Evolutionary conservation across 2,113 vertebrate species (phyloP), one percentile per base, ranked within the genome.

Genomic region (Brachionichthys hirsutus): DNA sequence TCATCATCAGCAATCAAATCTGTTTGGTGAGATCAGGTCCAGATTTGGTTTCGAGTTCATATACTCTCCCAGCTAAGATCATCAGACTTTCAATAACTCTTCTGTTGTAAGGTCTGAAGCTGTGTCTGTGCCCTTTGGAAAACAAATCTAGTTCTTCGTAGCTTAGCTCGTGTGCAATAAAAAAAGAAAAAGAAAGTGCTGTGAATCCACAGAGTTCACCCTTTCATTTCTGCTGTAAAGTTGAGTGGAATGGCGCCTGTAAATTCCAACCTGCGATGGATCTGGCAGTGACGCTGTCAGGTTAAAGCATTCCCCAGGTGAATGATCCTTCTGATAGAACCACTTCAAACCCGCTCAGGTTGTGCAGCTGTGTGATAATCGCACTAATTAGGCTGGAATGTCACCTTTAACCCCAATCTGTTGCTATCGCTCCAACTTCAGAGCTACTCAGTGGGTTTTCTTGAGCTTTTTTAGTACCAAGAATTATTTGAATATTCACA

Each of bases 301-400:
- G 79, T 89, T 86, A 85, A 88, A 89, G 78, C 90, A 93, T 94
- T 94, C 91, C 87, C 86, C 54, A 53, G 86, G 86, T 89, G 90
- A 91, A 88, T 94, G 92, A 95, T 94, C 90, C 94, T 92, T 95
- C 93, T 93, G 92, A 95, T 94, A 92, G 92, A 92, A 90, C 87
- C 89, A 89, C 86, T 90, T 90, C 60, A 92, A 92, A 93, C 91
- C 88, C 93, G 92, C 91, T 93, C 90, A 90, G 90, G 90, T 90
- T 90, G 91, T 71, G 90, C 92, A 93, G 92, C 94, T 93, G 93
- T 69, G 81, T 88, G 89, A 90, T 95, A 95, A 97, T 95, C 93
- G 92, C 82, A 93, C 93, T 97, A 95, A 96, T 96, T 94, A 95
- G 93, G 91, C 90, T 75, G 85, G 90, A 89, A 83, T 80, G 89